Evolutionary conservation across 1,140 invertebrate genomes (phyloP), one percentile per base, ranked within the genome.

Genomic region (Drosophila navojoa): DNA sequence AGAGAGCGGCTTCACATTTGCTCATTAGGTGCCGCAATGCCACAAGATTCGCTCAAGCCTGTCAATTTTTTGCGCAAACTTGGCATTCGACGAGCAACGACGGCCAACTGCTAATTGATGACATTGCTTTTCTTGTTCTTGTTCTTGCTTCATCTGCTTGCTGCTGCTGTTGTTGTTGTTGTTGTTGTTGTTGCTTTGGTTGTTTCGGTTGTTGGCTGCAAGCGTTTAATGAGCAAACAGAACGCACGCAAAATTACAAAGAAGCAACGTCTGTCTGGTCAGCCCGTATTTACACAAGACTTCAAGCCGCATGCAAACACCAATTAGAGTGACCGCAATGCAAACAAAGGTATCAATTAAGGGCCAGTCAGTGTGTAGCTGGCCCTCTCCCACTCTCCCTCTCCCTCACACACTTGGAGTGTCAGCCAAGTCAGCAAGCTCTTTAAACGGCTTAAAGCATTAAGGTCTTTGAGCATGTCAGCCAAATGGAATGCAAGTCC

Each of bases 201-300:
- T 50, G 40, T 40, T 57, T 35, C 1, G 35, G 22, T 22, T 62
- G 58, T 49, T 68, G 67, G 25, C 75, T 53, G 72, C 76, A 79
- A 80, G 79, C 84, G 79, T 89, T 89, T 89, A 89, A 89, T 89
- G 84, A 89, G 84, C 84, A 89, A 89, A 89, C 84, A 89, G 62
- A 86, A 89, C 79, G 84, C 79, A 89, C 79, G 84, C 84, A 84
- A 86, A 86, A 86, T 86, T 76, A 82, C 82, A 86, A 86, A 86
- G 72, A 75, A 71, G 68, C 58, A 73, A 38, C 25, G 71, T 55
- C 66, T 59, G 69, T 63, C 27, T 79, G 82, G 84, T 84, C 84
- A 82, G 71, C 61, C 64, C 68, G 64, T 87, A 62, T 87, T 87
- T 89, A 52, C 84, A 79, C 69, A 87, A 89, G 72, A 57, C 82